Conservation (phyloP, 2,888 invertebrate species). For the Phortica okadai region DNA sequence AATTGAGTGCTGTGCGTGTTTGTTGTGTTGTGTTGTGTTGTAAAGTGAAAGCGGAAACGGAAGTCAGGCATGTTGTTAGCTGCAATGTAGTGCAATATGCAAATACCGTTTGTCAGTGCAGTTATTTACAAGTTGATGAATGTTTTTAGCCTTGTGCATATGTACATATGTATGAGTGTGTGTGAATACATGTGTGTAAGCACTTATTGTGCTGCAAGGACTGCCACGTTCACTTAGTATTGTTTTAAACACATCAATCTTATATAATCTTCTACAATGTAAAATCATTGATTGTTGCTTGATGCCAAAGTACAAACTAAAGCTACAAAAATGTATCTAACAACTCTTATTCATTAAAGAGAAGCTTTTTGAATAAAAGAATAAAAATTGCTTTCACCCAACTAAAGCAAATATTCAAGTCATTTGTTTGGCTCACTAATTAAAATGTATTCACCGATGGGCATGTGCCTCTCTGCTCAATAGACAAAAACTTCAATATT, state of each 20-base stretch:
- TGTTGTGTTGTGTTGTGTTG: not conserved
- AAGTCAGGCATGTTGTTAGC: not conserved
- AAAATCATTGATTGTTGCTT: no score
- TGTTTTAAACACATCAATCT: not conserved
- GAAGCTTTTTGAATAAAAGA: no score
- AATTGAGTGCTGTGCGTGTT: not conserved
- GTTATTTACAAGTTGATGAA: not conserved
- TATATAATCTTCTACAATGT: not conserved
- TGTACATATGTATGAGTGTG: not conserved
- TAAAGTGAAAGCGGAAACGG: conserved; percentile 31
- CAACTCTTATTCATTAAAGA: no score
- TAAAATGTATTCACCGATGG: no score
- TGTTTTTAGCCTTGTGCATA: not conserved
- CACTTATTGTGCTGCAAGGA: conserved; percentile 16
- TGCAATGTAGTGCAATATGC: conserved; percentile 16
- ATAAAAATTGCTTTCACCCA: no score
- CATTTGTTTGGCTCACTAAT: no score
- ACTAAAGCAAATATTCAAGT: no score
- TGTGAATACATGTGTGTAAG: not conserved
- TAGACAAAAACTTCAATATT: not conserved
- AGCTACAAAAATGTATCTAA: no score
- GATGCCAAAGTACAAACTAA: no score
- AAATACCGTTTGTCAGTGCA: conserved; percentile 6
- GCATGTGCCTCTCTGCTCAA: not conserved
- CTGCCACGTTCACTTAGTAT: not conserved